Percentiles rank a stretch among this genome's conserved stretches.
These are phyloP conservation scores for Napeogenes sylphis DNA, from an alignment of 2,888 invertebrate species.

Conservation along the genomic window DNA sequence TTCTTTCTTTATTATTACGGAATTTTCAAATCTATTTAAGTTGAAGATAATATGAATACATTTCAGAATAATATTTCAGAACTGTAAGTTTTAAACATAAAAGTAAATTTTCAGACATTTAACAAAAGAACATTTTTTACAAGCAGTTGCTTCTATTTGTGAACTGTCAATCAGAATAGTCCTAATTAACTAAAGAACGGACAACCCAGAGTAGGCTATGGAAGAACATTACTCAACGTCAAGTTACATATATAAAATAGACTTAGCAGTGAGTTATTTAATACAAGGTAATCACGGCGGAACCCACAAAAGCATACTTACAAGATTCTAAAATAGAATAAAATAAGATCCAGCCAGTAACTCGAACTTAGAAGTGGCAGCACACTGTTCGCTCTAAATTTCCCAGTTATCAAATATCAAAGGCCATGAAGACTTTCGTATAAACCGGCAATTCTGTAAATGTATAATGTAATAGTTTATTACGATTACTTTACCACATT, in stretches of 20 bases:
- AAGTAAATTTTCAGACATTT: too few relatives aligned
- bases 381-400: background rate
- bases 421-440: background rate
- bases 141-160: slow-evolving; percentile 20
- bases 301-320: background rate
- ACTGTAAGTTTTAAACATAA: too few relatives aligned
- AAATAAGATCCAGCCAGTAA: background rate
- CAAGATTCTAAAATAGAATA: background rate
- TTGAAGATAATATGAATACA: too few relatives aligned
- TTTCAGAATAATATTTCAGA: too few relatives aligned
- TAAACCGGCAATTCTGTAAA: background rate
- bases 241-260: slow-evolving; percentile 1
- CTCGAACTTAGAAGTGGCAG: slow-evolving; percentile 1
- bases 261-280: background rate
- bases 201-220: slow-evolving; percentile 24
- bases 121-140: background rate
- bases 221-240: too few relatives aligned
- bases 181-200: slow-evolving; percentile 26
- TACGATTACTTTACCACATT: too few relatives aligned
- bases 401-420: slow-evolving; percentile 1
- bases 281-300: too few relatives aligned
- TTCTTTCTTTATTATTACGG: too few relatives aligned
- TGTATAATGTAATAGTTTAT: too few relatives aligned
- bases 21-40: too few relatives aligned
- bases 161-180: slow-evolving; percentile 20